These are phyloP conservation scores for Balearica regulorum DNA, from an alignment of 2,797 vertebrate genomes.

Conservation along the genomic window DNA sequence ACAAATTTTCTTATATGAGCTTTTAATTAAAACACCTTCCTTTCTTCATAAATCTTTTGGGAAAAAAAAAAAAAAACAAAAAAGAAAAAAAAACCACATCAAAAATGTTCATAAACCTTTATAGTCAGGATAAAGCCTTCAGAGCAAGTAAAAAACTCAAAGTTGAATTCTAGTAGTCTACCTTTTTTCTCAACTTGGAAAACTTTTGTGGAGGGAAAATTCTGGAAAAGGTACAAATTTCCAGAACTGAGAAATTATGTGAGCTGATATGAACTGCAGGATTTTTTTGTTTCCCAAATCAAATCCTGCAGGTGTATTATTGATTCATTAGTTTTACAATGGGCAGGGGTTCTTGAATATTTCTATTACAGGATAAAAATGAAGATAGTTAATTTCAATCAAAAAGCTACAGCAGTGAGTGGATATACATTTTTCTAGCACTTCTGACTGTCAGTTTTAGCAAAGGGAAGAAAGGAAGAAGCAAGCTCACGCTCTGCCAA, in stretches of 20 bases:
- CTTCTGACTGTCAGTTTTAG: background rate
- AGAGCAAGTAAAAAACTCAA: background rate
- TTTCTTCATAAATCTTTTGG: background rate
- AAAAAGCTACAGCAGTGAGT: background rate
- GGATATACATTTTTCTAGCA: background rate
- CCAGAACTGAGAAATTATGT: background rate
- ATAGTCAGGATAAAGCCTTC: background rate
- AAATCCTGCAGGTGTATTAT: background rate
- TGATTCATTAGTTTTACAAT: background rate
- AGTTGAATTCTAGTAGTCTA: background rate
- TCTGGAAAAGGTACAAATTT: background rate
- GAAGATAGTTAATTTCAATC: background rate
- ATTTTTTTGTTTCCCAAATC: background rate
- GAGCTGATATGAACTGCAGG: background rate
- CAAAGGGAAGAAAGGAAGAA: background rate
- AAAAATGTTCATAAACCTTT: background rate
- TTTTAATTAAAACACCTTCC: slow-evolving; percentile 10
- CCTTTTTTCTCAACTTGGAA: background rate
- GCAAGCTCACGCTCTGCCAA: background rate
- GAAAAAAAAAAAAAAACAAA: too few species aligned
- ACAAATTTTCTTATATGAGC: background rate
- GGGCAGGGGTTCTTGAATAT: background rate
- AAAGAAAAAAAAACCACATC: too few species aligned
- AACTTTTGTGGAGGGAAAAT: background rate
- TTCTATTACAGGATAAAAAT: background rate